Conservation (phyloP, 2,797 vertebrate genomes). For the Protosalanx chinensis region DNA sequence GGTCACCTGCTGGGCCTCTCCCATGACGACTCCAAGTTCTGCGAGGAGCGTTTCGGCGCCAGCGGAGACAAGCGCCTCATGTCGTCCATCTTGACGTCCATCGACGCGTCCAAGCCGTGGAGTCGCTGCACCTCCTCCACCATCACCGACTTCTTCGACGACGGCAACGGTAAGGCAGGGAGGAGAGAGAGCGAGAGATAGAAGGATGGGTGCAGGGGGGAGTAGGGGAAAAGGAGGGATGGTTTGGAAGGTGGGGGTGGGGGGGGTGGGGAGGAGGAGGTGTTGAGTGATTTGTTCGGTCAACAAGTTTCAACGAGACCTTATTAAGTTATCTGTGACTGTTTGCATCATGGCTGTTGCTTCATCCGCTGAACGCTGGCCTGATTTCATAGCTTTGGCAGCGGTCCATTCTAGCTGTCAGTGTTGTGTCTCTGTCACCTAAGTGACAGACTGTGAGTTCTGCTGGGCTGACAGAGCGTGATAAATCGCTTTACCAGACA, state of each 20-base stretch:
- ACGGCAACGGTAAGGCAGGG: slow-evolving; percentile 85
- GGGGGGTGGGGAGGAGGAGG: not conserved
- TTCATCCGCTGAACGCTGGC: too few relatives aligned
- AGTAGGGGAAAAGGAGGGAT: not conserved
- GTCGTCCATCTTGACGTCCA: slow-evolving; percentile 97
- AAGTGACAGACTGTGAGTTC: not conserved
- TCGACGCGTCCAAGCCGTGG: slow-evolving; percentile 96
- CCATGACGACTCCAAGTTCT: slow-evolving; percentile 97
- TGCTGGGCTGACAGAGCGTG: not conserved
- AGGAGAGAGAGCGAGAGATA: not conserved
- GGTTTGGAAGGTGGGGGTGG: not conserved
- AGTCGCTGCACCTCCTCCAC: slow-evolving; percentile 96
- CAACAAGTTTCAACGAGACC: too few relatives aligned
- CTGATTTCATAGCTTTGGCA: too few relatives aligned
- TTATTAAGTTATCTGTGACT: too few relatives aligned
- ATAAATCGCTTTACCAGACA: not conserved
- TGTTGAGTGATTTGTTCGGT: too few relatives aligned
- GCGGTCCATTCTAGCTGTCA: too few relatives aligned
- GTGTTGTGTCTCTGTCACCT: slow-evolving; percentile 1
- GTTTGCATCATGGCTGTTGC: too few relatives aligned
- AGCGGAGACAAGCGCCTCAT: slow-evolving; percentile 94
- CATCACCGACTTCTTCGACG: slow-evolving; percentile 96
- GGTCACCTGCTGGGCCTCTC: slow-evolving; percentile 96
- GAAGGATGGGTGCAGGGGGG: not conserved
- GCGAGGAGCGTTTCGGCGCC: slow-evolving; percentile 92